phyloP scores from a whole-genome alignment of 92 coral and sea anemone genomes.

The Siderastrea radians region DNA sequence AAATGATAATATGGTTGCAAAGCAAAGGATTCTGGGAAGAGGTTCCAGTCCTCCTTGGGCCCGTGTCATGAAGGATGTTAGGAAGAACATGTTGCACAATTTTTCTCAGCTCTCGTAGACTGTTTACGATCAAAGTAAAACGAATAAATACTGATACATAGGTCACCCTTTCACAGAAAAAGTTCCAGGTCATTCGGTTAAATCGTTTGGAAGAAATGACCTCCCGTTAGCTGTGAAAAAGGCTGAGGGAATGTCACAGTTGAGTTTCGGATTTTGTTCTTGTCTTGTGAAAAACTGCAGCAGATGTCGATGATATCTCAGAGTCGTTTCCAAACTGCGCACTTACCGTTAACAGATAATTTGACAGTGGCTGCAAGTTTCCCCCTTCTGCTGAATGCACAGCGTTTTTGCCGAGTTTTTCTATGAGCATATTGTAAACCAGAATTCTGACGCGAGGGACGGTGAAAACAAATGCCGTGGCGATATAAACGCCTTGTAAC shows the following conservation, averaged over 20 bases:
- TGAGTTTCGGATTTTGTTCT: not conserved
- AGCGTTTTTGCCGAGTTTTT: not conserved
- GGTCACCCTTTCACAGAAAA: too few relatives aligned
- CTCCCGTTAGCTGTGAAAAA: too few relatives aligned
- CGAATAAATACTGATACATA: too few relatives aligned
- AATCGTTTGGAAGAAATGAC: too few relatives aligned
- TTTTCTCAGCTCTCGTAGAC: too few relatives aligned
- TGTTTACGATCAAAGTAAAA: too few relatives aligned
- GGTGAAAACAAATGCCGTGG: slow-evolving; percentile 63
- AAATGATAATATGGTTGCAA: too few relatives aligned
- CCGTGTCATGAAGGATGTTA: too few relatives aligned
- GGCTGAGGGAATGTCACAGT: not conserved
- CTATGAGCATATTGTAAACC: not conserved
- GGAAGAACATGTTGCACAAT: too few relatives aligned
- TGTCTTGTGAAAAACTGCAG: not conserved
- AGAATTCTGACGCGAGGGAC: slow-evolving; percentile 39
- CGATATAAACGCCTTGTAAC: slow-evolving; percentile 69
- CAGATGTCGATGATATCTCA: not conserved
- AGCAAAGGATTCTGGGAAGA: too few relatives aligned
- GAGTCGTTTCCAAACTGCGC: not conserved
- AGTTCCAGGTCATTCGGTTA: too few relatives aligned
- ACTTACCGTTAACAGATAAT: not conserved
- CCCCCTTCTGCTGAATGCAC: slow-evolving; percentile 3
- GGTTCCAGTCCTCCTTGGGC: too few relatives aligned
- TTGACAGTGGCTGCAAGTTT: not conserved